Conservation (phyloP, 1,140 invertebrate genomes). For the Neoseiulus cucumeris region DNA sequence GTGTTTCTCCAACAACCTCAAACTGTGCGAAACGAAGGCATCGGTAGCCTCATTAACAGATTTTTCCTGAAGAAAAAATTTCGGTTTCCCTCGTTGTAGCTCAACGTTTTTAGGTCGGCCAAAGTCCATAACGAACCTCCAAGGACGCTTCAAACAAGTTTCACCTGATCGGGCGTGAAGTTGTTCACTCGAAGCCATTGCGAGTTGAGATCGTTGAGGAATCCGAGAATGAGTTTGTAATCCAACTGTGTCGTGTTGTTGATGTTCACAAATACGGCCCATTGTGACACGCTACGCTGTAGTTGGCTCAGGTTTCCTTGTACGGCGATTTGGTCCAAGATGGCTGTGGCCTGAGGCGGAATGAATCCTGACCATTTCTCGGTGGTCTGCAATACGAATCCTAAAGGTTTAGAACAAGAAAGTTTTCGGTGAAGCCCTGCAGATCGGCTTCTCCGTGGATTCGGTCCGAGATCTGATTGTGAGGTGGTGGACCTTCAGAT, state of each 20-base stretch:
- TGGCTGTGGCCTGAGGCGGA: conserved; percentile 58
- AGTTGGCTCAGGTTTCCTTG: conserved; percentile 74
- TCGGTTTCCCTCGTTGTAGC: no score
- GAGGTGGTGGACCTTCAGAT: no score
- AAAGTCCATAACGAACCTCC: no score
- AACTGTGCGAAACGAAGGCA: conserved; percentile 52
- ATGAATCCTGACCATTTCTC: conserved; percentile 55
- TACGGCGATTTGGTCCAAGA: conserved; percentile 82
- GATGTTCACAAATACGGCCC: not conserved
- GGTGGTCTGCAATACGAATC: not conserved
- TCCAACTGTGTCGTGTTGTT: not conserved
- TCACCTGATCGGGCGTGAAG: not conserved
- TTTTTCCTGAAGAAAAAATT: conserved; percentile 40
- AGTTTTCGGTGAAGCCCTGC: no score
- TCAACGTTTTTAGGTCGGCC: no score
- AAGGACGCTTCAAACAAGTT: no score
- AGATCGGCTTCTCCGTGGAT: no score
- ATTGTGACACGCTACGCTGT: conserved; percentile 49
- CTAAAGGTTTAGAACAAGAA: no score
- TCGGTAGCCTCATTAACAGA: conserved; percentile 69
- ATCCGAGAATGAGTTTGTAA: not conserved
- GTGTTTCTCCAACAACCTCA: conserved; percentile 55
- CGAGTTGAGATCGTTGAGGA: not conserved
- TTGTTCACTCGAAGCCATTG: not conserved
- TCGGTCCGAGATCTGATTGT: no score